Evolutionary conservation across 2,797 vertebrate species (phyloP), one percentile per base, ranked within the genome.

Genomic region (Leptoclinus maculatus): DNA sequence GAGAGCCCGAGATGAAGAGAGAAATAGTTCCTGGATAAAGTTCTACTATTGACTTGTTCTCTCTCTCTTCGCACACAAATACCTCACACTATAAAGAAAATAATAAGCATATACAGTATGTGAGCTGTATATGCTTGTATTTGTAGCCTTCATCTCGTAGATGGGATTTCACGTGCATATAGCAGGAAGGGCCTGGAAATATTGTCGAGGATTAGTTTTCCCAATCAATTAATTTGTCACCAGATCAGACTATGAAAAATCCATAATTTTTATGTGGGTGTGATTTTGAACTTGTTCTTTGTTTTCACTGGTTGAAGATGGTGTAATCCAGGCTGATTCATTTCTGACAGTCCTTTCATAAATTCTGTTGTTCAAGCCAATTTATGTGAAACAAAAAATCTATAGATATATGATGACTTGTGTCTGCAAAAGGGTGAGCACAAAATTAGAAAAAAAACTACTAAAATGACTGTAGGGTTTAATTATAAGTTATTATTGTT

Each of bases 1-100:
- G 83, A 85, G 86, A 85, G 83, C 45, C 83, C 29, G 5, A 80
- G 63, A 80, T 71, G 79, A 84, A 72, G 16, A 17, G 5, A 82
- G 23, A 72, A n/a, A 77, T 16, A 74, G 75, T 86, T 92, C 80
- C 78, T 83, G 70, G 83, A 83, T 75, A 66, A 87, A 87, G 62
- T 84, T 87, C 11, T 66, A 23, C 74, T 13, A 54, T 53, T 39
- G 34, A 69, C 25, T 70, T 57, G 47, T 73, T 80, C 13, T 60
- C 13, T 71, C 13, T 71, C 7, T 67, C 49, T 75, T 66, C 12
- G 17, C 45, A 29, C 29, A 71, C 51, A 9, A 56, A n/a, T 5
- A 34, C 2, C 9, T 60, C 49, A 72, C 25, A 62, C 9, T 12
- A 27, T n/a, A 21, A 11, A 49, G 58, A 13, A 10, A 39, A 14